phyloP scores from a whole-genome alignment of 2,113 vertebrate genomes.

The Pseudopodoces humilis region DNA sequence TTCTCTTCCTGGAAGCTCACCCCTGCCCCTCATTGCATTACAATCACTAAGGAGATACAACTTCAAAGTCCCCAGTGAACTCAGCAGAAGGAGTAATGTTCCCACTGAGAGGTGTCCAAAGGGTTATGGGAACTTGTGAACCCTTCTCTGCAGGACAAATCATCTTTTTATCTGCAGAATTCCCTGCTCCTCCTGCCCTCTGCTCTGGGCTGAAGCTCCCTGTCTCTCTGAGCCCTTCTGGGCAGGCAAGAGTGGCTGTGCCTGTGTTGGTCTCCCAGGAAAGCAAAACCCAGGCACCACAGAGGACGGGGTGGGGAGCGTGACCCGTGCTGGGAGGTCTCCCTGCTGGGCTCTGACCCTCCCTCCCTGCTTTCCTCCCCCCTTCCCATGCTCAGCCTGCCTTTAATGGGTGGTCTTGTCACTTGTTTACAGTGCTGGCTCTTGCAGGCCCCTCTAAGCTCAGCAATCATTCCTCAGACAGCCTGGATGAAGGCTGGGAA shows the following conservation, averaged over 20 bases:
- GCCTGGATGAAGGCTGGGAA: not conserved
- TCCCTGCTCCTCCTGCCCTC: not conserved
- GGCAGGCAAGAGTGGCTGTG: not conserved
- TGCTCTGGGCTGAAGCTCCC: not conserved
- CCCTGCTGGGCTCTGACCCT: not conserved
- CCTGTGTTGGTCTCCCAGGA: not conserved
- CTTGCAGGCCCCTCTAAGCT: not conserved
- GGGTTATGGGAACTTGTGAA: not conserved
- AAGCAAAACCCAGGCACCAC: not conserved
- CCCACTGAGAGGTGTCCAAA: not conserved
- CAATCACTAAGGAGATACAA: not conserved
- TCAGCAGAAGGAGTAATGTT: not conserved
- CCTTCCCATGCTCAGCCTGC: not conserved
- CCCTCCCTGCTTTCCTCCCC: not conserved
- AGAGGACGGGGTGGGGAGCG: not conserved
- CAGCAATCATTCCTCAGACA: not conserved
- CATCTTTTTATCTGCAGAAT: not conserved
- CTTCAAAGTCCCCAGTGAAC: not conserved
- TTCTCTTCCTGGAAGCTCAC: not conserved
- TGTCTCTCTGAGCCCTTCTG: not conserved
- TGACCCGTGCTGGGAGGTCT: slow-evolving; percentile 25
- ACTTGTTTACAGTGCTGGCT: slow-evolving; percentile 8
- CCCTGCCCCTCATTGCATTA: not conserved
- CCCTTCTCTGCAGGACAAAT: not conserved
- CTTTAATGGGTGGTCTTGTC: slow-evolving; percentile 31